Evolutionary conservation across 2,888 invertebrate genomes (phyloP), one percentile per base, ranked within the genome.

Genomic region (Melangyna quadrimaculata): DNA sequence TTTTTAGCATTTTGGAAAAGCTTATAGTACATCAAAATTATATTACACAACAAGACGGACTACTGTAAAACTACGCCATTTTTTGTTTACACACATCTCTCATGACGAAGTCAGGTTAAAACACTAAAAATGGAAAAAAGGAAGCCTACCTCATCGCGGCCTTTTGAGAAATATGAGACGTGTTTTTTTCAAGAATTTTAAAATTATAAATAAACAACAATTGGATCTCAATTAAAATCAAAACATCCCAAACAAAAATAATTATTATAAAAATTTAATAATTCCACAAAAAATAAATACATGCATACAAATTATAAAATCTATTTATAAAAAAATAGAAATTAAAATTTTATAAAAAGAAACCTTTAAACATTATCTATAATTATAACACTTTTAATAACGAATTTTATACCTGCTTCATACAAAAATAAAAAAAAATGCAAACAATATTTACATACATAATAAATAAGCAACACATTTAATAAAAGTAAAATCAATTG

Each of bases 111-210:
- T 55, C 8, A 53, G 7, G n/a, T 43, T 17, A 3, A 10, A 17
- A 45, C 19, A 32, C 14, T 48, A 4, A 32, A 70, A 40, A 51
- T 40, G 0, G 3, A 70, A 27, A 32, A 45, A 74, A 74, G 74
- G 75, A 61, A 75, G 79, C 79, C 83, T 84, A 84, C 83, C 83
- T 84, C 79, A 84, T 55, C 67, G 51, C 79, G 75, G 83, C 83
- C 83, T 84, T 84, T n/a, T 43, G 40, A 45, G n/a, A 2, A 71
- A 69, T 43, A 43, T 51, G 17, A 14, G 27, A 17, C 7, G 19
- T 45, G 17, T 19, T 9, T 24, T 17, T 29, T 57, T 17, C 17
- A 14, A 59, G 1, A 57, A 57, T 22, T 27, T 27, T 24, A 35
- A 32, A 19, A 55, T 51, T 27, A 29, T 9, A 51, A 14, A 17